A percentile compares a stretch with the other conserved stretches of the same genome.
Conservation (phyloP, 2,797 vertebrate genomes). For the Hypotaenidia okinawae region DNA sequence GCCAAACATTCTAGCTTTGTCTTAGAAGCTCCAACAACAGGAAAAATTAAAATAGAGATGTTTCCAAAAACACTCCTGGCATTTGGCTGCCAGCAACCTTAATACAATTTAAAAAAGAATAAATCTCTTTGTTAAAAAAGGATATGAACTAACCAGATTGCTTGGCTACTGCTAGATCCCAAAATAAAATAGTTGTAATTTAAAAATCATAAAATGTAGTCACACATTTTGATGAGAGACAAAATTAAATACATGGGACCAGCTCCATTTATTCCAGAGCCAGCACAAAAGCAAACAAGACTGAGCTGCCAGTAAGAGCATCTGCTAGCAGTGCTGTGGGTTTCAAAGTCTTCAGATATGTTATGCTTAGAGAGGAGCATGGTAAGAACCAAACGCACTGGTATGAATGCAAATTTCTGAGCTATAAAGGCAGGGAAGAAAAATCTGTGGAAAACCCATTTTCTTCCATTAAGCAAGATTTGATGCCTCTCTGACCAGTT, state of each 20-base stretch:
- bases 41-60: constrained; percentile 30
- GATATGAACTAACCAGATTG: constrained; percentile 55
- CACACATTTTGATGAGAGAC: constrained; percentile 20
- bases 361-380: neutral
- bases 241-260: constrained; percentile 5
- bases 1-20: constrained; percentile 30
- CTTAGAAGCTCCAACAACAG: neutral
- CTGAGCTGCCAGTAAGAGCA: constrained; percentile 28
- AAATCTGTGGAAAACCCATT: neutral
- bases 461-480: neutral
- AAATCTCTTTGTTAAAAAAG: constrained; percentile 19
- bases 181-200: constrained; percentile 40
- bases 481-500: neutral
- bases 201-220: constrained; percentile 35
- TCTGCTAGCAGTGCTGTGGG: constrained; percentile 18
- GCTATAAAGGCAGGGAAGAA: neutral
- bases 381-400: neutral
- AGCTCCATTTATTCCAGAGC: constrained; percentile 22
- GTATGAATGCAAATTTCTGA: neutral
- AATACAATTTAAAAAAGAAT: neutral
- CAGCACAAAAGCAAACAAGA: constrained; percentile 41
- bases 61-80: constrained; percentile 26
- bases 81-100: constrained; percentile 6
- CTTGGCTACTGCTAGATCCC: constrained; percentile 36
- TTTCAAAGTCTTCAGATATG: constrained; percentile 28